phyloP scores from a whole-genome alignment of 1,140 invertebrate species.

The Magallana ariakensis region DNA sequence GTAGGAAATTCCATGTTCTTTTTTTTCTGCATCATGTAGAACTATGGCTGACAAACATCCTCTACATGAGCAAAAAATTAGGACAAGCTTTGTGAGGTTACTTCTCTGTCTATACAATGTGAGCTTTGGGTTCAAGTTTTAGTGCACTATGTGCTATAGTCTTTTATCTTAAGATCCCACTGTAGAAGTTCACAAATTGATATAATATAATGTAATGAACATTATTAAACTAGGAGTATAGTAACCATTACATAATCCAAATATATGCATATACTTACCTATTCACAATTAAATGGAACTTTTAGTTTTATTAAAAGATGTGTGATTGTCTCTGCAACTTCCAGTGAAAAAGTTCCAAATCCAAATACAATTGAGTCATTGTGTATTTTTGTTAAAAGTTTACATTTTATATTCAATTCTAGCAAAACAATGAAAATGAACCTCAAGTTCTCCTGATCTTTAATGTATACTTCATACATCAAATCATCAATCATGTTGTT shows the following conservation, averaged over 20 bases:
- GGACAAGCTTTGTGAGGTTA: constrained; percentile 9
- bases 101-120: constrained; percentile 3
- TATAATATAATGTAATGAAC: background rate
- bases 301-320: constrained; percentile 20
- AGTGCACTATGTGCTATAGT: constrained; percentile 5
- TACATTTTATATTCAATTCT: constrained; percentile 26
- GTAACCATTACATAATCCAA: constrained; percentile 11
- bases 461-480: background rate
- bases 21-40: constrained; percentile 11
- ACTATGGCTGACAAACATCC: constrained; percentile 9
- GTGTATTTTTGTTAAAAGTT: constrained; percentile 33
- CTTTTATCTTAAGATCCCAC: constrained; percentile 5
- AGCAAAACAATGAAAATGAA: constrained; percentile 8
- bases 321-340: constrained; percentile 24
- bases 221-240: constrained; percentile 11
- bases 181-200: background rate
- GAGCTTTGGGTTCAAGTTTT: constrained; percentile 9
- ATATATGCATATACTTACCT: constrained; percentile 19
- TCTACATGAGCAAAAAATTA: background rate
- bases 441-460: constrained; percentile 3
- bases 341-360: constrained; percentile 21
- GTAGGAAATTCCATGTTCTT: constrained; percentile 15
- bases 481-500: constrained; percentile 6
- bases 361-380: background rate
- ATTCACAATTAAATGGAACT: constrained; percentile 37